phyloP scores from a whole-genome alignment of 2,113 vertebrate species.

The Rhineura floridana region DNA sequence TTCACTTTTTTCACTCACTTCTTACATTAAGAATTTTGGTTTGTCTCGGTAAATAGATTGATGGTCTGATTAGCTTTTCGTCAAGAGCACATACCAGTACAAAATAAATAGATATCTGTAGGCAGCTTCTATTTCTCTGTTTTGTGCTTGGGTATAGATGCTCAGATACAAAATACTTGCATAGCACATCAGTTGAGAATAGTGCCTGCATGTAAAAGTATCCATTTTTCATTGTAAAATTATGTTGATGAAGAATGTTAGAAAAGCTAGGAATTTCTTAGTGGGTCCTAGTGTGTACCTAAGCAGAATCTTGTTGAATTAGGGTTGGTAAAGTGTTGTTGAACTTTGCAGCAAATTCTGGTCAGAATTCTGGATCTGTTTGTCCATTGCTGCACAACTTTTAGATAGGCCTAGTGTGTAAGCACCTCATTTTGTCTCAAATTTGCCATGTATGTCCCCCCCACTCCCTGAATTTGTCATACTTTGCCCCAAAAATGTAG shows the following conservation, averaged over 20 bases:
- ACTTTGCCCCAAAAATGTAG: background rate
- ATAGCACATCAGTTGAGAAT: background rate
- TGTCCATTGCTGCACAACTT: background rate
- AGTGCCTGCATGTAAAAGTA: background rate
- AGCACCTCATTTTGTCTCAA: background rate
- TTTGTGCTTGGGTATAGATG: background rate
- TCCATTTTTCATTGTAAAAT: too few species aligned
- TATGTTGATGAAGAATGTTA: too few species aligned
- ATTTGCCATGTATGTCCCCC: background rate
- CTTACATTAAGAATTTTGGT: background rate
- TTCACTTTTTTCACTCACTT: too few species aligned
- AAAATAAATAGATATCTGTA: background rate
- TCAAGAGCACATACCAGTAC: background rate
- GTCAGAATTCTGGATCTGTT: background rate
- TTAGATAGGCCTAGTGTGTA: background rate
- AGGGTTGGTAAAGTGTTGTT: too few species aligned
- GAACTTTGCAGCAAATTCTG: background rate
- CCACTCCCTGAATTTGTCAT: background rate
- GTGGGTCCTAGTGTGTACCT: background rate
- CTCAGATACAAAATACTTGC: background rate
- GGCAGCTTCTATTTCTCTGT: background rate
- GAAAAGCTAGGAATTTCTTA: background rate
- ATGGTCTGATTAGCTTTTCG: background rate
- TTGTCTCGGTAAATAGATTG: background rate
- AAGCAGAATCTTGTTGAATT: background rate